A percentile compares a stretch with the other conserved stretches of the same genome.
These are phyloP conservation scores for Hydriomena furcata DNA, from an alignment of 2,888 invertebrate species.

Conservation along the genomic window DNA sequence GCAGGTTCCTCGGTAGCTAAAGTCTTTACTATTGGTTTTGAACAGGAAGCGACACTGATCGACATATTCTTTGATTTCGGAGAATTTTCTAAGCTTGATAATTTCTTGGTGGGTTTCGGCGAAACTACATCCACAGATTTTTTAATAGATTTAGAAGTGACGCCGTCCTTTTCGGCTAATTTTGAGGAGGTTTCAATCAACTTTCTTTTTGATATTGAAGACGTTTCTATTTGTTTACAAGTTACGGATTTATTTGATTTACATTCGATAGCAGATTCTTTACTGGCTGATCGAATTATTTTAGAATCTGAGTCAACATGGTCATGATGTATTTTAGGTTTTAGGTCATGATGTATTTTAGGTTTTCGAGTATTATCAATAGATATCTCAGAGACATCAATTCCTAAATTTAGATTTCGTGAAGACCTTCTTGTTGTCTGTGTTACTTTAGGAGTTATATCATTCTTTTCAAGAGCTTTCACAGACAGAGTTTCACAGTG, in stretches of 20 bases:
- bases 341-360: background rate
- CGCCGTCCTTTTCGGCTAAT: background rate
- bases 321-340: background rate
- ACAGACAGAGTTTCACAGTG: background rate
- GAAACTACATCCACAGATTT: background rate
- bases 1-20: background rate
- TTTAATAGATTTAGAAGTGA: background rate
- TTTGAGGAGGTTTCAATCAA: background rate
- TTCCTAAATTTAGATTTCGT: background rate
- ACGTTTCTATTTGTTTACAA: background rate
- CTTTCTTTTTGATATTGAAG: background rate
- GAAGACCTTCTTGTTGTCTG: conserved; percentile 5
- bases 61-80: conserved; percentile 1
- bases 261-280: background rate
- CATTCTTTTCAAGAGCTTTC: background rate
- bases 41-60: background rate
- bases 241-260: conserved; percentile 5
- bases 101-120: background rate
- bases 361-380: background rate
- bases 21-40: conserved; percentile 2
- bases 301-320: background rate
- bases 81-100: background rate
- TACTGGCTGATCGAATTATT: background rate
- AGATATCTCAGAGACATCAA: background rate
- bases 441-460: background rate